Evolutionary conservation across 2,113 vertebrate species (phyloP).

Genomic region (Dinomys branickii): DNA sequence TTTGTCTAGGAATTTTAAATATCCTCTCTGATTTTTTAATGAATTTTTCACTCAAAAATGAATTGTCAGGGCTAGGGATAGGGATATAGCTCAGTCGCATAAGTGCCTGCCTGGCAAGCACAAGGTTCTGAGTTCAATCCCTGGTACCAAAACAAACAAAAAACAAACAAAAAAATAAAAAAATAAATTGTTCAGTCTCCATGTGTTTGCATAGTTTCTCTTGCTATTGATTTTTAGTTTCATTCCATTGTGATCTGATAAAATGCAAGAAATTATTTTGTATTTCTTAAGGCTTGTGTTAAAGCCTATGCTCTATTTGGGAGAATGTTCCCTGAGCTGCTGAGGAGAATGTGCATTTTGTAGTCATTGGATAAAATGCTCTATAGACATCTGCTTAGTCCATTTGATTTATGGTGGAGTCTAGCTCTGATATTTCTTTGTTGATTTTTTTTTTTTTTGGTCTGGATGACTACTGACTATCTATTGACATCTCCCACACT

Average conservation of each 20-base stretch:
- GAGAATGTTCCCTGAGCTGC: background rate
- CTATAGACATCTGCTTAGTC: background rate
- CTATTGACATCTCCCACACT: background rate
- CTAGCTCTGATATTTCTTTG: background rate
- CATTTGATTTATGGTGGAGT: background rate
- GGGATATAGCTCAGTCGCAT: no score
- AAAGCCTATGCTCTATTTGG: background rate
- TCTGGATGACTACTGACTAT: background rate
- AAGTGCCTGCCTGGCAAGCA: no score
- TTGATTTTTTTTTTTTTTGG: background rate
- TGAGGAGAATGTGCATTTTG: background rate
- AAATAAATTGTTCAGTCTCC: background rate
- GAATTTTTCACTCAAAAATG: background rate
- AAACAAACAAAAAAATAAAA: no score
- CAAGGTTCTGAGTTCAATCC: no score
- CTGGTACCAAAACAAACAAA: no score
- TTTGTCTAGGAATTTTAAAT: background rate
- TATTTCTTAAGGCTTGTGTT: background rate
- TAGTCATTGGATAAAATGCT: background rate
- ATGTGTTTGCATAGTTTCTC: background rate
- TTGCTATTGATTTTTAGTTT: background rate
- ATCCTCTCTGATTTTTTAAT: background rate
- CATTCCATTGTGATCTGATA: background rate
- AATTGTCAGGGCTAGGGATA: no score
- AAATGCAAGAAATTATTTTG: background rate